Evolutionary conservation across 1,140 invertebrate genomes (phyloP).

Genomic region (Drosophila parabipectinata): DNA sequence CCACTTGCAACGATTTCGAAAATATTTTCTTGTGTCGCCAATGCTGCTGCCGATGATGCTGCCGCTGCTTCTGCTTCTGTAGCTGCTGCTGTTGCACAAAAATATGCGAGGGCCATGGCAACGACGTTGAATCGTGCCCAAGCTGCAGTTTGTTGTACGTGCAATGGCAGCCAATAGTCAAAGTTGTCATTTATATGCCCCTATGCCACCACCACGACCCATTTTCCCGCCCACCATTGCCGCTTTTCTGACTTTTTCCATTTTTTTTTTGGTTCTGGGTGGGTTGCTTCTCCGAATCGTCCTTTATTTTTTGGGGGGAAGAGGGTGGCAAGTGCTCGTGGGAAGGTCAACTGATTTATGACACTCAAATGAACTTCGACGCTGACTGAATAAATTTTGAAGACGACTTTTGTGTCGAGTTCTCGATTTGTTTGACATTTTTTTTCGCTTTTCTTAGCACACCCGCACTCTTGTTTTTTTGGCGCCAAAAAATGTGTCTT

Average conservation of each 20-base stretch:
- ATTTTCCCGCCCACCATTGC: not conserved
- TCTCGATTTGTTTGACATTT: slow-evolving; percentile 59
- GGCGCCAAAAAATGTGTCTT: slow-evolving; percentile 47
- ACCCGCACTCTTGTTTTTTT: slow-evolving; percentile 19
- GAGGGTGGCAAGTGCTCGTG: slow-evolving; percentile 4
- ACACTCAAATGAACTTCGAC: slow-evolving; percentile 81
- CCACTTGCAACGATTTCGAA: slow-evolving; percentile 56
- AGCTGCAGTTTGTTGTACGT: slow-evolving; percentile 73
- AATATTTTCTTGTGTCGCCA: slow-evolving; percentile 55
- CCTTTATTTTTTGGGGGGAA: not conserved
- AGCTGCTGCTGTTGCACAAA: slow-evolving; percentile 38
- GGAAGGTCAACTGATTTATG: slow-evolving; percentile 70
- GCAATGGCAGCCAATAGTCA: slow-evolving; percentile 69
- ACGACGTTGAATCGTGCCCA: slow-evolving; percentile 62
- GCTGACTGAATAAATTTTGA: slow-evolving; percentile 76
- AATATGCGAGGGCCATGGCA: slow-evolving; percentile 46
- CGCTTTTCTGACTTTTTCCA: slow-evolving; percentile 18
- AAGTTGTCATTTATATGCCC: slow-evolving; percentile 70
- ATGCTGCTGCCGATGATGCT: slow-evolving; percentile 5
- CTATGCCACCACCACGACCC: slow-evolving; percentile 7
- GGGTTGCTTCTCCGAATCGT: not conserved
- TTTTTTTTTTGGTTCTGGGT: not conserved
- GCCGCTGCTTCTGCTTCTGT: not conserved
- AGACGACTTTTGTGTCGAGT: slow-evolving; percentile 54
- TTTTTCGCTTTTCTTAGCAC: slow-evolving; percentile 25